phyloP scores from a whole-genome alignment of 2,113 vertebrate species.

The Terrapene triunguis region DNA sequence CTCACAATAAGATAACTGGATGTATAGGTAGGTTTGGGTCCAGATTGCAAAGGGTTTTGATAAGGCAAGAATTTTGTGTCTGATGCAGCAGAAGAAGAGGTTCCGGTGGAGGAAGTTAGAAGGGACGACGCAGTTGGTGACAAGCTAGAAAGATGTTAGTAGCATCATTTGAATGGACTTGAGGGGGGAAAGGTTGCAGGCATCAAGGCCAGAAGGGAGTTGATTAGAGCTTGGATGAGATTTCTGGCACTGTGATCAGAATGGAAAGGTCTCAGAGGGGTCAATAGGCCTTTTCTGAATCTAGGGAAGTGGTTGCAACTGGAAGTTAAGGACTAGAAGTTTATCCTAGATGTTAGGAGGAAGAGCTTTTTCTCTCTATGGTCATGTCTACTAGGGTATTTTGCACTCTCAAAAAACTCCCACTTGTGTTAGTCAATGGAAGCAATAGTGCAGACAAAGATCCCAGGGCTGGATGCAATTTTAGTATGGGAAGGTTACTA shows the following conservation, averaged over 20 bases:
- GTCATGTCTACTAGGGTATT: neutral
- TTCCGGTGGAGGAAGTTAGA: neutral
- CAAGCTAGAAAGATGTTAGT: neutral
- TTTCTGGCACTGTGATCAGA: rapidly evolving
- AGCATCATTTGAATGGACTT: neutral
- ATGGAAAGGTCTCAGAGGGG: neutral
- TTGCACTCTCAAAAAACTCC: neutral
- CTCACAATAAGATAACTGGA: neutral
- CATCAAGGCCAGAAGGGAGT: rapidly evolving
- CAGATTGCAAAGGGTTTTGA: neutral
- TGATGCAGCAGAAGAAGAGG: rapidly evolving
- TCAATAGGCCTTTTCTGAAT: neutral
- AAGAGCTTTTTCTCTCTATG: neutral
- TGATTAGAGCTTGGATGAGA: neutral
- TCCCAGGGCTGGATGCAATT: neutral
- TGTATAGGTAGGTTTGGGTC: neutral
- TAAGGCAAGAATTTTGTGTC: neutral
- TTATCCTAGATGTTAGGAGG: neutral
- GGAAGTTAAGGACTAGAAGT: neutral
- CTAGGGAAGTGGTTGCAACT: neutral
- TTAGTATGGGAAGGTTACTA: neutral
- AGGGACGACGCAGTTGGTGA: neutral
- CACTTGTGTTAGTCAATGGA: neutral
- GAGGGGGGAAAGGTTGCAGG: neutral
- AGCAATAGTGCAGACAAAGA: rapidly evolving